phyloP scores from a whole-genome alignment of 2,797 vertebrate species.

The Poecilia gillii region DNA sequence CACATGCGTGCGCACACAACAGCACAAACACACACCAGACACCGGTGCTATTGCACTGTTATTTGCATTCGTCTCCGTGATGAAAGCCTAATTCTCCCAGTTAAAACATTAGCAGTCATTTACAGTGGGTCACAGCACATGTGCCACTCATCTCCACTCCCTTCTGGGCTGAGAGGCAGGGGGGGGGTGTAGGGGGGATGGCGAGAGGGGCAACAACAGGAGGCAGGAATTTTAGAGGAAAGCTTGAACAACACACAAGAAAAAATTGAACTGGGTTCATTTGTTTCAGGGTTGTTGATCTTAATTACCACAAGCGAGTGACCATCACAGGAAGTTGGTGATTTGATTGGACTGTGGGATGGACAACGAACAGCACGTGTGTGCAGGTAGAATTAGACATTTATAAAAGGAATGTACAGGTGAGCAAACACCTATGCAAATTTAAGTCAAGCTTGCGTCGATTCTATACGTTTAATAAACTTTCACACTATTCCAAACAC shows the following conservation, averaged over 20 bases:
- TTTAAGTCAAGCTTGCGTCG: background rate
- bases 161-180: slow-evolving; percentile 27
- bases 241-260: slow-evolving; percentile 10
- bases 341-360: background rate
- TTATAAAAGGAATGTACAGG: background rate
- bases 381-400: background rate
- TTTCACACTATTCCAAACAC: background rate
- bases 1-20: slow-evolving; percentile 36
- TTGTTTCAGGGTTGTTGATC: slow-evolving; percentile 14
- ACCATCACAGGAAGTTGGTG: background rate
- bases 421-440: background rate
- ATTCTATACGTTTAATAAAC: background rate
- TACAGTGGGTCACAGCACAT: slow-evolving; percentile 90
- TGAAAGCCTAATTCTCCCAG: slow-evolving; percentile 99
- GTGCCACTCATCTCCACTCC: slow-evolving; percentile 70
- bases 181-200: background rate
- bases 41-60: slow-evolving; percentile 74
- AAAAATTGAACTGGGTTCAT: background rate
- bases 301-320: slow-evolving; percentile 22
- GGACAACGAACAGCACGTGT: background rate
- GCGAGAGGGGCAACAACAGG: background rate
- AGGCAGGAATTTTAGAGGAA: slow-evolving; percentile 35
- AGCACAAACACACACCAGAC: slow-evolving; percentile 50
- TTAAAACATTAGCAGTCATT: slow-evolving; percentile 99
- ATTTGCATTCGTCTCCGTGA: slow-evolving; percentile 98